Conservation (phyloP, 2,113 vertebrate genomes). For the Saimiri boliviensis region DNA sequence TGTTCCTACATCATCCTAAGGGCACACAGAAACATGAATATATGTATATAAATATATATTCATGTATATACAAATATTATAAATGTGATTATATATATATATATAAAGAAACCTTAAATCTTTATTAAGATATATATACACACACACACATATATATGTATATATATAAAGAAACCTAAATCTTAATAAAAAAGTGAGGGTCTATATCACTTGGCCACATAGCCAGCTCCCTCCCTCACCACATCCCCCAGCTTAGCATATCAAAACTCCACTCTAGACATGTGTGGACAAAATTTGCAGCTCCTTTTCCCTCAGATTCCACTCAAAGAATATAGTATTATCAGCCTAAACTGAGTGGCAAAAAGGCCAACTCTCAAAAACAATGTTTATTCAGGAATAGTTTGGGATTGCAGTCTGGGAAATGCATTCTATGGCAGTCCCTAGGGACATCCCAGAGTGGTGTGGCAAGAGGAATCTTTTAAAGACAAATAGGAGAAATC, state of each 20-base stretch:
- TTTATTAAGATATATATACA: too few species aligned
- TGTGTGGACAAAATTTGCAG: background rate
- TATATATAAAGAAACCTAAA: background rate
- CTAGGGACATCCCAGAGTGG: background rate
- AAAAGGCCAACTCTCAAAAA: background rate
- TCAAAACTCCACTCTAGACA: background rate
- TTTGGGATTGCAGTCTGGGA: background rate
- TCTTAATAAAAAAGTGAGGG: background rate
- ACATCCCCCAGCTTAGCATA: background rate
- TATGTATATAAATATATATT: background rate
- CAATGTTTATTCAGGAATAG: background rate
- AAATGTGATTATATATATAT: too few species aligned
- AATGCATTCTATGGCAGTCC: too few species aligned
- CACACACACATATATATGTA: background rate
- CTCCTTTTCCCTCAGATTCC: background rate
- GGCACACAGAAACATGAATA: background rate
- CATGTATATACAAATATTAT: too few species aligned
- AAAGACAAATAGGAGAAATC: background rate
- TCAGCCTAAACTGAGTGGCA: background rate
- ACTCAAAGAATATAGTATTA: background rate
- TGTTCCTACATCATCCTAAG: background rate
- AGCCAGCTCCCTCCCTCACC: background rate
- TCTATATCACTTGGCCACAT: background rate
- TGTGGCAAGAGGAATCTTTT: background rate
- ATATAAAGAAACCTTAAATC: too few species aligned